Conservation (phyloP, 1,140 invertebrate genomes). For the Macrobrachium nipponense region DNA sequence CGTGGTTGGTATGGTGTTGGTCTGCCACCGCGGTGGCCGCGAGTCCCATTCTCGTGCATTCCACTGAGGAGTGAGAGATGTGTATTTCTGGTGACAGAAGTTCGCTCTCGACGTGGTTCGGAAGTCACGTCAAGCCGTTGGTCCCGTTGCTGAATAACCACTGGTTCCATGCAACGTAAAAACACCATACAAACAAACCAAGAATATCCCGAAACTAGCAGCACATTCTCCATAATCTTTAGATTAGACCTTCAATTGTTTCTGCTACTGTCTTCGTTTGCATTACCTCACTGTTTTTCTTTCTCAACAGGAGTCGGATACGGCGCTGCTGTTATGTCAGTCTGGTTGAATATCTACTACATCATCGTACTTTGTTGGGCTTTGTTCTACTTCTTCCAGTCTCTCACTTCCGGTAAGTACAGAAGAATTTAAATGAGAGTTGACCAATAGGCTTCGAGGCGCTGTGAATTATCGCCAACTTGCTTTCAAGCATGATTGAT, state of each 20-base stretch:
- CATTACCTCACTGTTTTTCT: neutral
- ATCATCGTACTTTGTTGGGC: conserved; percentile 99
- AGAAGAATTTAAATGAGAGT: neutral
- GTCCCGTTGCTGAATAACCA: no score
- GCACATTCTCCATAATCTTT: neutral
- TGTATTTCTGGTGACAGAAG: no score
- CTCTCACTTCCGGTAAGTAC: conserved; percentile 80
- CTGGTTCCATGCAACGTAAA: no score
- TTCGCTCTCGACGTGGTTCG: no score
- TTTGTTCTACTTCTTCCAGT: conserved; percentile 96
- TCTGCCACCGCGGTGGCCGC: no score
- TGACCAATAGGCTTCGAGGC: neutral
- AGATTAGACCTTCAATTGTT: neutral
- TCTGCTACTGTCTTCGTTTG: neutral
- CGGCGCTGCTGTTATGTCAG: conserved; percentile 97
- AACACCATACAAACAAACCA: no score
- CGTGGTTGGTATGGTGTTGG: no score
- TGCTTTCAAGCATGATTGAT: no score
- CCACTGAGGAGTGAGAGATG: no score
- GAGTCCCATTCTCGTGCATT: no score
- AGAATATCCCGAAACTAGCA: no score
- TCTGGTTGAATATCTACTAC: conserved; percentile 99
- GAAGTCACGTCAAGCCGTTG: no score
- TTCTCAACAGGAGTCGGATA: conserved; percentile 91
- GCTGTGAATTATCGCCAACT: neutral